Percentiles rank a stretch among this genome's conserved stretches.
phyloP scores from a whole-genome alignment of 1,140 invertebrate genomes.

The Drosophila jambulina region DNA sequence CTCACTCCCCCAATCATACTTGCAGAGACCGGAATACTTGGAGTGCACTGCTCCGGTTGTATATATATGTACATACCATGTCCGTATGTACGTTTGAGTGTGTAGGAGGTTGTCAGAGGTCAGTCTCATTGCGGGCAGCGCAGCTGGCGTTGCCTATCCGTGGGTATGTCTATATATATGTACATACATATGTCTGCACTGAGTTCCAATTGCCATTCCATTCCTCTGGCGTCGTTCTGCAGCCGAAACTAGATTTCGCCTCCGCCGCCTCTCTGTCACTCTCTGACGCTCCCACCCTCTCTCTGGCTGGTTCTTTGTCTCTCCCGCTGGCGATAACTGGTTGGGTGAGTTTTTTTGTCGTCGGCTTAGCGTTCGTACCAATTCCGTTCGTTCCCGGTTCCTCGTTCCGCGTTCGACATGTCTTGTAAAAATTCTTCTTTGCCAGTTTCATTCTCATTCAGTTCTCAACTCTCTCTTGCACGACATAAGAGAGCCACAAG shows the following conservation, averaged over 20 bases:
- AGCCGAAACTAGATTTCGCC: conserved; percentile 77
- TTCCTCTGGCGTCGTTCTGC: conserved; percentile 57
- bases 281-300: conserved; percentile 29
- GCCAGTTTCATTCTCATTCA: conserved; percentile 73
- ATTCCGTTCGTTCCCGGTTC: conserved; percentile 36
- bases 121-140: conserved; percentile 77
- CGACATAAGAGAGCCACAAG: not conserved
- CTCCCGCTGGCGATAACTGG: conserved; percentile 66
- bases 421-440: conserved; percentile 74
- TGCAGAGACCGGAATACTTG: conserved; percentile 56
- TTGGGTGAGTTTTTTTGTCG: conserved; percentile 71
- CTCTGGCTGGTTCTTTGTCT: conserved; percentile 60
- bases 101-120: conserved; percentile 83
- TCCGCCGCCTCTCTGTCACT: conserved; percentile 37
- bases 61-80: conserved; percentile 21
- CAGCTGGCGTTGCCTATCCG: conserved; percentile 54
- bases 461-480: conserved; percentile 62
- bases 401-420: conserved; percentile 32
- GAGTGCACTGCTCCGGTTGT: conserved; percentile 73
- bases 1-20: conserved; percentile 35
- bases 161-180: conserved; percentile 27
- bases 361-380: conserved; percentile 46
- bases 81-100: conserved; percentile 31
- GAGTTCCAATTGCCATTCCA: conserved; percentile 69
- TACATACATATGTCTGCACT: conserved; percentile 38